phyloP scores from a whole-genome alignment of 2,113 vertebrate genomes.

The Hemibagrus wyckioides region DNA sequence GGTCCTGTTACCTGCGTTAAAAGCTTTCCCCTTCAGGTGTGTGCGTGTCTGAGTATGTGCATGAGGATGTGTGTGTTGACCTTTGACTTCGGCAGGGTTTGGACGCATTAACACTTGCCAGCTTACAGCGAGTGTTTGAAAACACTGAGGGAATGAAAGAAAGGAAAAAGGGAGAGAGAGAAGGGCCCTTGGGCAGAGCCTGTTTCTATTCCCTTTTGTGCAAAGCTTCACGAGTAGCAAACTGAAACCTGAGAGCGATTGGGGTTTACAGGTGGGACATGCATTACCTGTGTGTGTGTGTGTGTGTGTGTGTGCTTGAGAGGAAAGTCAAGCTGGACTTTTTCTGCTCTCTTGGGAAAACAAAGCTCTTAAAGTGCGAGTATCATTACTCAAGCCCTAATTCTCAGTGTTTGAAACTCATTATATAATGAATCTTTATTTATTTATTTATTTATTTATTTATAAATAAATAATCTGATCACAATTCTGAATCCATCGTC shows the following conservation, averaged over 20 bases:
- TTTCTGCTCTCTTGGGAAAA: neutral
- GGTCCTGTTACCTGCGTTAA: conserved; percentile 44
- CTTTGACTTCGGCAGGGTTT: conserved; percentile 46
- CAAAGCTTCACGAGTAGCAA: conserved; percentile 38
- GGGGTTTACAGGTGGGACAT: conserved; percentile 48
- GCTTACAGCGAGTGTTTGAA: conserved; percentile 47
- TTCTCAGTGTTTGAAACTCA: neutral
- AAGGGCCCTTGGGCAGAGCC: conserved; percentile 48
- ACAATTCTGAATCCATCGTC: too few species aligned
- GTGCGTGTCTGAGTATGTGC: conserved; percentile 17
- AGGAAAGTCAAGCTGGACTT: neutral
- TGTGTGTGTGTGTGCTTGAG: conserved; percentile 16
- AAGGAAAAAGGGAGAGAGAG: conserved; percentile 37
- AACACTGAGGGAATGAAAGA: conserved; percentile 53
- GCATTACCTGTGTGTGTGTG: conserved; percentile 38
- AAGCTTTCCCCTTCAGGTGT: conserved; percentile 51
- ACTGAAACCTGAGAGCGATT: conserved; percentile 48
- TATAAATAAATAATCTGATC: neutral
- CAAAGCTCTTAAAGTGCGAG: neutral
- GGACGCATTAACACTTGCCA: conserved; percentile 46
- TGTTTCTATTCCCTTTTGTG: conserved; percentile 39
- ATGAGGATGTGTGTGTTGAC: conserved; percentile 43
- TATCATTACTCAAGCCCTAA: neutral
- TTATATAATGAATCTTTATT: neutral
- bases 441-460: neutral